Evolutionary conservation across 2,113 vertebrate species (phyloP).

Genomic region (Colistium nudipinnis): DNA sequence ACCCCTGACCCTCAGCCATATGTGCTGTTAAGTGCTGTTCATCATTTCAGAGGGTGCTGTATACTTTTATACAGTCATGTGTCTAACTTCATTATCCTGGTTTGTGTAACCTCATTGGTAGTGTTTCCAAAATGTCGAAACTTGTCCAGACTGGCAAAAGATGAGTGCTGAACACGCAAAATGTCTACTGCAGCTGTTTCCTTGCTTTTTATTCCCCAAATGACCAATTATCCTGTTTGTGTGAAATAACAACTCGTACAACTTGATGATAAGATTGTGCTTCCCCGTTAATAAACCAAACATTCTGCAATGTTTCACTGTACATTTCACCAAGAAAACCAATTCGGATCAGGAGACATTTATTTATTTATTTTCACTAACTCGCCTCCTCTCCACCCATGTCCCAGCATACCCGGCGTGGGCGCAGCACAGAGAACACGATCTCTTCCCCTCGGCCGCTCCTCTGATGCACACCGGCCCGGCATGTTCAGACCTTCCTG

Average conservation of each 20-base stretch:
- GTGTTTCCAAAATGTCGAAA: too few relatives aligned
- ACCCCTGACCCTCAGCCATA: too few relatives aligned
- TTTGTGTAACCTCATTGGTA: too few relatives aligned
- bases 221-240: neutral
- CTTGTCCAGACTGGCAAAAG: too few relatives aligned
- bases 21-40: too few relatives aligned
- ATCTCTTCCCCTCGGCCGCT: constrained; percentile 54
- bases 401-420: constrained; percentile 36
- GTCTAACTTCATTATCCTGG: too few relatives aligned
- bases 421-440: constrained; percentile 51
- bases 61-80: too few relatives aligned
- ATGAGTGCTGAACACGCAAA: too few relatives aligned
- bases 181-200: neutral
- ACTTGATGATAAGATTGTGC: neutral
- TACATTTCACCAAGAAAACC: neutral
- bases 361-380: too few relatives aligned
- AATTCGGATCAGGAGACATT: neutral
- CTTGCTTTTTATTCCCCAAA: neutral
- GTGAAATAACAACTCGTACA: constrained; percentile 2
- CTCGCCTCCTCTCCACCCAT: too few relatives aligned
- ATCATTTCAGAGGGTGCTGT: too few relatives aligned
- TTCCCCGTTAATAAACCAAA: constrained; percentile 25
- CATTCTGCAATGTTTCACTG: constrained; percentile 5
- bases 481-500: constrained; percentile 40
- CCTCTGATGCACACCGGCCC: constrained; percentile 32